These are phyloP conservation scores for Mormyrops attenuatus DNA, from an alignment of 2,797 vertebrate species.

Conservation along the genomic window DNA sequence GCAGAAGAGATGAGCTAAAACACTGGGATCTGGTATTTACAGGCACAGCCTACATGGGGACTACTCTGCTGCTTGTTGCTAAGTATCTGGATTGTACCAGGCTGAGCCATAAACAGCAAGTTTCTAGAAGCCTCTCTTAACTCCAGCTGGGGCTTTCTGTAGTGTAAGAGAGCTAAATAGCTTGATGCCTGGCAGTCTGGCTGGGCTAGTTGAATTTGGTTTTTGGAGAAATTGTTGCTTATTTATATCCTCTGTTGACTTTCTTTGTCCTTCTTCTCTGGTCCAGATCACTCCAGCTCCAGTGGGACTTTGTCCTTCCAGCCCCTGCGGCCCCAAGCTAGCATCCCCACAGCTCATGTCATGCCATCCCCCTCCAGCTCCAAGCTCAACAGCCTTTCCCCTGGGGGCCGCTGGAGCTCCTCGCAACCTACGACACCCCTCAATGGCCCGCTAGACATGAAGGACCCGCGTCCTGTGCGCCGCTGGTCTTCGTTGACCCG, in stretches of 20 bases:
- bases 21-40: neutral
- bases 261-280: neutral
- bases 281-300: slow-evolving; percentile 81
- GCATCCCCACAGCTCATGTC: slow-evolving; percentile 76
- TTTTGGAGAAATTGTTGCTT: neutral
- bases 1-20: neutral
- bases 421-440: slow-evolving; percentile 49
- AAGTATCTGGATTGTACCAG: neutral
- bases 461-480: slow-evolving; percentile 73
- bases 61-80: neutral
- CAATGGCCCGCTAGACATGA: slow-evolving; percentile 73
- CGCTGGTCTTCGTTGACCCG: slow-evolving; percentile 90
- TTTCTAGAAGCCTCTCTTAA: neutral
- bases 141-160: neutral
- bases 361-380: slow-evolving; percentile 69
- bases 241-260: neutral
- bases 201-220: neutral
- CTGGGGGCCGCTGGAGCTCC: slow-evolving; percentile 58
- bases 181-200: neutral
- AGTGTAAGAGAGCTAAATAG: neutral
- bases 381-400: slow-evolving; percentile 49
- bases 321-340: slow-evolving; percentile 63
- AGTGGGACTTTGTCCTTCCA: slow-evolving; percentile 74
- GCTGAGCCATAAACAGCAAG: neutral
- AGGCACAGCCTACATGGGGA: neutral